phyloP scores from a whole-genome alignment of 2,113 vertebrate genomes.

The Thamnaconus septentrionalis region DNA sequence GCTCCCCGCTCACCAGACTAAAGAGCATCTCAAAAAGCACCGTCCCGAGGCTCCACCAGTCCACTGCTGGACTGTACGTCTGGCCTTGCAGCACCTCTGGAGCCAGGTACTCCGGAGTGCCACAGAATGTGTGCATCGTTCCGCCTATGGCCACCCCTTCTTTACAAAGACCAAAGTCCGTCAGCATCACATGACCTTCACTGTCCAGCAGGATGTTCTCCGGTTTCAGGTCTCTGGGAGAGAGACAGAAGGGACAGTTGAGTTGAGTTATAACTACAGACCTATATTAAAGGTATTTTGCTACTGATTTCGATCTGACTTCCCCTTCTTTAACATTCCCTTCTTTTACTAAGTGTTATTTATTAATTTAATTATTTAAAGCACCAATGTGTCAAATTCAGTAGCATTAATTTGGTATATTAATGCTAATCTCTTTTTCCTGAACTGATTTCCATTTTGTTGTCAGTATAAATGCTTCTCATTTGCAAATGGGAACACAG shows the following conservation, averaged over 20 bases:
- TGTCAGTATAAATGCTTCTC: no score
- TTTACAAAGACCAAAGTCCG: slow-evolving; percentile 82
- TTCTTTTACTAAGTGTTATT: no score
- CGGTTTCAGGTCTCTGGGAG: slow-evolving; percentile 77
- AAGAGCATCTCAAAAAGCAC: slow-evolving; percentile 81
- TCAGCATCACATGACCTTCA: slow-evolving; percentile 76
- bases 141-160: slow-evolving; percentile 69
- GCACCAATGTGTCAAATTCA: no score
- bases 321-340: no score
- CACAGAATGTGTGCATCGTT: slow-evolving; percentile 76
- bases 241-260: not conserved
- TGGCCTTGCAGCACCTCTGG: slow-evolving; percentile 78
- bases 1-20: slow-evolving; percentile 65
- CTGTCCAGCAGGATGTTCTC: slow-evolving; percentile 79
- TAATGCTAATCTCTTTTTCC: no score
- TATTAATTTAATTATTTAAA: no score
- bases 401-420: no score
- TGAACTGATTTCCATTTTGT: no score
- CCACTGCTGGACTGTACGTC: slow-evolving; percentile 73
- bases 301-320: not conserved
- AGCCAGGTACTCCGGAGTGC: slow-evolving; percentile 79
- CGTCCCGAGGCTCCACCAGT: slow-evolving; percentile 81
- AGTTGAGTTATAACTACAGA: not conserved
- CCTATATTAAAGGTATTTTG: not conserved
- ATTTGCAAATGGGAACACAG: no score